Base-by-base conservation (phyloP, 2,888 invertebrate species). In the Melolontha melolontha region DNA sequence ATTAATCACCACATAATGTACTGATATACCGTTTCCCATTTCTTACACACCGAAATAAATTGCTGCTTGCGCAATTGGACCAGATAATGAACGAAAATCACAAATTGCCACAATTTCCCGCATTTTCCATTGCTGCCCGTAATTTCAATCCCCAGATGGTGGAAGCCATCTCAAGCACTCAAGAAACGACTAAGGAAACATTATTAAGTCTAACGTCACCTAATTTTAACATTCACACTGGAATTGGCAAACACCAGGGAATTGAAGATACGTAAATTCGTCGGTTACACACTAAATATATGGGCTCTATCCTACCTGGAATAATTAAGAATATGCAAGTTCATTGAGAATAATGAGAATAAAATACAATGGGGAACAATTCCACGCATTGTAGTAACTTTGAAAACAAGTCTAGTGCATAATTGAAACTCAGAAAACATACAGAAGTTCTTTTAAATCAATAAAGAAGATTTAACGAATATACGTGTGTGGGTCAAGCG, bases 1-100 rank as follows among this genome's bases (percentile, higher is more conserved):
- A 62, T 62, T 62, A 62, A 62, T 62, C 59, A 62, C 59, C 34
- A 34, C 47, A 62, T 62, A 62, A 62, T 62, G 47, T 47, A 62
- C 47, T 62, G 16, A 16, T 47, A 39, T 42, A 14, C 34, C 34
- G 34, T 34, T 34, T 16, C 14, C 47, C 59, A 49, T 62, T 62
- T 17, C 59, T 62, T 62, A 62, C 22, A n/a, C 29, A 16, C 47
- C 14, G 39, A 39, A 62, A 62, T 17, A 16, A 16, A 62, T 62
- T 62, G 34, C 47, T 57, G 22, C 22, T 22, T 34, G 47, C 47
- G 34, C 47, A 62, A 62, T 62, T 62, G 47, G 59, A 62, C 59
- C 47, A 62, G 47, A 62, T 62, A 62, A 62, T 62, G 49, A 62
- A 62, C 47, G 59, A 62, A 57, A 54, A 54, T 54, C 54, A 16